These are phyloP conservation scores for Spinibarbus caldwelli DNA, from an alignment of 2,797 vertebrate genomes.

Conservation along the genomic window DNA sequence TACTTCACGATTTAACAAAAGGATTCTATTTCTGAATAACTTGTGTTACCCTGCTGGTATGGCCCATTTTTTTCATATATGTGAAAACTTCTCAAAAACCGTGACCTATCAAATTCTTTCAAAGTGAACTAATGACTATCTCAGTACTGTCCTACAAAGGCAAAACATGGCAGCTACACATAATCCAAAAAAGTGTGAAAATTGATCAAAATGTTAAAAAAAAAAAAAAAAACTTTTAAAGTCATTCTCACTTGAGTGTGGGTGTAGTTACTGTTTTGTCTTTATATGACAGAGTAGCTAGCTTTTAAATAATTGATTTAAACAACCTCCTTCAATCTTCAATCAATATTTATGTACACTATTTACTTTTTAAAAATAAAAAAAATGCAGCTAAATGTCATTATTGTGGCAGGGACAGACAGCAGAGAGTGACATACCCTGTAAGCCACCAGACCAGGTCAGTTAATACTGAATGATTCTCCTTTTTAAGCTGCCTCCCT, in stretches of 20 bases:
- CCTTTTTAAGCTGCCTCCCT: slow-evolving; percentile 36
- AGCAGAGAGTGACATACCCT: slow-evolving; percentile 20
- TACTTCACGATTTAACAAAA: neutral
- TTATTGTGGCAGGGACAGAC: slow-evolving; percentile 17
- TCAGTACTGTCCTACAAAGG: neutral
- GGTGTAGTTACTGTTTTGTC: neutral
- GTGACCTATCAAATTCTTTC: slow-evolving; percentile 7
- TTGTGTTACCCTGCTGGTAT: neutral
- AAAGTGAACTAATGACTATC: neutral
- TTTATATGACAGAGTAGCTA: slow-evolving; percentile 19
- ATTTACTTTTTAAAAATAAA: too few species aligned
- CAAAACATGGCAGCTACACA: neutral
- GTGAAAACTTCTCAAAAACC: neutral
- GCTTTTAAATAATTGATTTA: slow-evolving; percentile 30
- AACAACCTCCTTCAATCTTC: slow-evolving; percentile 3
- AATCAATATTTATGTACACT: slow-evolving; percentile 16
- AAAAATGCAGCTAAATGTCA: neutral
- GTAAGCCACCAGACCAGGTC: slow-evolving; percentile 31
- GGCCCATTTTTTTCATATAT: neutral
- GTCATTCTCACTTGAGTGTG: neutral
- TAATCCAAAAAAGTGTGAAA: neutral
- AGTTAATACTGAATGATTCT: slow-evolving; percentile 24
- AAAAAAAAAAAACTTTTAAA: neutral
- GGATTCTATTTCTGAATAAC: neutral
- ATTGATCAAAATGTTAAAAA: neutral